These are phyloP conservation scores for Apamea anceps DNA, from an alignment of 2,888 invertebrate species.

Conservation along the genomic window DNA sequence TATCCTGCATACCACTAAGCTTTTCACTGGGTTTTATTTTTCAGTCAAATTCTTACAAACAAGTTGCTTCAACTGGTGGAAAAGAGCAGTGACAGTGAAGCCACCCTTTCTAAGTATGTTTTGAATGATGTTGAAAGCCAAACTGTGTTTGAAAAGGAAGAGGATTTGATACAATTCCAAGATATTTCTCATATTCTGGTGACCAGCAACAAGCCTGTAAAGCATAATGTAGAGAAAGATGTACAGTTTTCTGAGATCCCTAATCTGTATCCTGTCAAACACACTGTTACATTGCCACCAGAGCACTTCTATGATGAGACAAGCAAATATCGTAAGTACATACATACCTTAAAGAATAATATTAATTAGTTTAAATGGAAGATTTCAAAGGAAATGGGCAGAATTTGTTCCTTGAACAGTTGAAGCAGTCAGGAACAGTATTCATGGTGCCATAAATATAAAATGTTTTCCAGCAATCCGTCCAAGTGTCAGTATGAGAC, in stretches of 20 bases:
- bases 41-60: constrained; percentile 91
- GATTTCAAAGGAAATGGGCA: neutral
- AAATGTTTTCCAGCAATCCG: constrained; percentile 86
- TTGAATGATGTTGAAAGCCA: constrained; percentile 91
- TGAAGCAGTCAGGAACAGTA: neutral
- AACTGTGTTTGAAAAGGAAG: constrained; percentile 91
- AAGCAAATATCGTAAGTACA: constrained; percentile 93
- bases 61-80: constrained; percentile 93
- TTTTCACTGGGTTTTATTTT: constrained; percentile 72
- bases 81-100: constrained; percentile 89
- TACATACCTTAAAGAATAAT: neutral
- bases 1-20: neutral
- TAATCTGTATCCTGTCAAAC: constrained; percentile 93
- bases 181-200: constrained; percentile 92
- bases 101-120: constrained; percentile 90
- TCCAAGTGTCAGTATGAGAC: constrained; percentile 82
- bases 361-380: neutral
- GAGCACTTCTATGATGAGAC: constrained; percentile 91
- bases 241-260: constrained; percentile 91
- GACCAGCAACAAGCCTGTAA: constrained; percentile 91
- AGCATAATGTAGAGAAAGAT: constrained; percentile 87
- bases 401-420: neutral
- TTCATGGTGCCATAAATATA: neutral
- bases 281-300: constrained; percentile 92
- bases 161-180: constrained; percentile 91